phyloP scores from a whole-genome alignment of 1,140 invertebrate genomes.

The Aphidius gifuensis region DNA sequence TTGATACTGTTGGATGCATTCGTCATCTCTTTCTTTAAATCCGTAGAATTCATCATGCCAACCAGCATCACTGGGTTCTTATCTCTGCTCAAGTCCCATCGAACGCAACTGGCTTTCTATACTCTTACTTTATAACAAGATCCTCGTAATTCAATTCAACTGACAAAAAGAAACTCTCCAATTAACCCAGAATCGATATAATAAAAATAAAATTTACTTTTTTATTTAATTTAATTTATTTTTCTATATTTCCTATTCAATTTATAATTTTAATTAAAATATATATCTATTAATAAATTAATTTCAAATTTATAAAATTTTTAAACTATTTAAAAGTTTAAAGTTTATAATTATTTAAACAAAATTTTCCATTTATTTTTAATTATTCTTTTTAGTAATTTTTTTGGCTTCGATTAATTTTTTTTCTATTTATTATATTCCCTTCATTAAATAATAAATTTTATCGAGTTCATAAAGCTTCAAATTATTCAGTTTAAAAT shows the following conservation, averaged over 20 bases:
- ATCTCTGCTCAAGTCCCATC: slow-evolving; percentile 10
- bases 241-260: not conserved
- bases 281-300: no score
- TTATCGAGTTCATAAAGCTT: no score
- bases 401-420: not conserved
- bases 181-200: slow-evolving; percentile 15
- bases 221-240: not conserved
- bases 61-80: not conserved
- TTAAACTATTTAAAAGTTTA: no score
- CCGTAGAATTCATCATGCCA: slow-evolving; percentile 12
- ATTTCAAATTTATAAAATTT: no score
- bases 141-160: slow-evolving; percentile 21
- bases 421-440: no score
- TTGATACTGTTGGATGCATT: no score
- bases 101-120: slow-evolving; percentile 18
- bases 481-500: no score
- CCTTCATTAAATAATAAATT: no score
- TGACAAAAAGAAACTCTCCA: slow-evolving; percentile 13
- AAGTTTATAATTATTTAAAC: no score
- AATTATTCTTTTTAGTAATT: no score
- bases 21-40: slow-evolving; percentile 10
- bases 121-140: slow-evolving; percentile 1
- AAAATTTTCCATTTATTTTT: no score
- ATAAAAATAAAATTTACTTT: slow-evolving; percentile 5
- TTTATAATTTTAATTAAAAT: no score